Base-by-base conservation (phyloP, 2,113 vertebrate species). In the Penelope pileata region DNA sequence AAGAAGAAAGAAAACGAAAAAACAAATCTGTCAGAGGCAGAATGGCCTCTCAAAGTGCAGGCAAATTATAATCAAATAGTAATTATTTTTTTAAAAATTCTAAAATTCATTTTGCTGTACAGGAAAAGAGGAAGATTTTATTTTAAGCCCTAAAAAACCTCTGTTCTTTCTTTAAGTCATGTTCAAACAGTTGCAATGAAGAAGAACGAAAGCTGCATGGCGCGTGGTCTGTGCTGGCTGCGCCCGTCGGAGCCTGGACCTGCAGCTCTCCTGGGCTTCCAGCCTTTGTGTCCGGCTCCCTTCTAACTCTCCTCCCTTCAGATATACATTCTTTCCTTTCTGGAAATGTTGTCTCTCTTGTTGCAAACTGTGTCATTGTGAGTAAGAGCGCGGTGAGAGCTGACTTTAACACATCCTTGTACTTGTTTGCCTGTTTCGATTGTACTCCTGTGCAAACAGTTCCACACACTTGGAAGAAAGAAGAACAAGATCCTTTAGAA, bases 401-500 rank as follows among this genome's bases (percentile, higher is more conserved):
- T 63, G 36, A 56, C 29, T 76, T 30, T 9, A 48, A 72, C 54
- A 51, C 23, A 53, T 30, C 30, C 47, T 27, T 38, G 16, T 18
- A n/a, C 53, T 3, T 19, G 14, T 40, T 43, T 22, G n/a, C 48
- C 43, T 42, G 22, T 75, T 68, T 50, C 10, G 21, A 30, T 19
- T 68, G 53, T 12, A 36, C 34, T 43, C 43, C 21, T 26, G 19
- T 48, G 42, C 24, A 34, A 79, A 42, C 17, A n/a, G 38, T 36
- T 81, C 15, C 59, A 48, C 53, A 54, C 18, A 4, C 10, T 27
- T 51, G 50, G 64, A 83, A 48, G 58, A 34, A 67, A 42, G 30
- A 13, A 69, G 53, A 32, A 2, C 24, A 83, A 83, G 76, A 72
- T 94, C 77, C 88, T 90, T 91, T 70, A 95, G 94, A 93, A 94